A percentile compares a stretch with the other conserved stretches of the same genome.
These are phyloP conservation scores for Xiphias gladius DNA, from an alignment of 2,113 vertebrate species.

Conservation along the genomic window DNA sequence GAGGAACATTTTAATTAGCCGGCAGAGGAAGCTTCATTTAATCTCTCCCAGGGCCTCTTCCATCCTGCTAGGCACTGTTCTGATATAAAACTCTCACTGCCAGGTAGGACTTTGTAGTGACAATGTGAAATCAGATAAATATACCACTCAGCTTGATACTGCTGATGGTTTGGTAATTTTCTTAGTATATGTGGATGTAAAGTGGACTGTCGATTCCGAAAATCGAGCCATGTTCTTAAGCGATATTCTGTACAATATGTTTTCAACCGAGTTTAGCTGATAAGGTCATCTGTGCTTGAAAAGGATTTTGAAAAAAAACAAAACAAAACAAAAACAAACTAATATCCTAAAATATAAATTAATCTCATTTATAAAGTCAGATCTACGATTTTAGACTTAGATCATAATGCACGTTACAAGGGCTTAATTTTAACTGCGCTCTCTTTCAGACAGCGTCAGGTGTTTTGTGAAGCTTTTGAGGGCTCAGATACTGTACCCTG, in stretches of 20 bases:
- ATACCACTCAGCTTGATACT: conserved; percentile 47
- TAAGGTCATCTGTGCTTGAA: not conserved
- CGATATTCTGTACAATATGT: not conserved
- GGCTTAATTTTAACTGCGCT: too few species aligned
- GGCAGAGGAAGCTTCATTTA: conserved; percentile 76
- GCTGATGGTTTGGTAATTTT: conserved; percentile 38
- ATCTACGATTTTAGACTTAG: not conserved
- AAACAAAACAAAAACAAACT: not conserved
- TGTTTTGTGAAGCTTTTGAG: not conserved
- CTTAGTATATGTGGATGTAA: conserved; percentile 12
- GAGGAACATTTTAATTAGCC: conserved; percentile 78
- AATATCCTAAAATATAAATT: not conserved
- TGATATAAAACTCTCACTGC: conserved; percentile 53
- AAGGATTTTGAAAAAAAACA: not conserved
- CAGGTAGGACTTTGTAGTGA: conserved; percentile 45
- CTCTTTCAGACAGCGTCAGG: not conserved
- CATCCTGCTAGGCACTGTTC: conserved; percentile 63
- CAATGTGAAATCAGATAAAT: conserved; percentile 52
- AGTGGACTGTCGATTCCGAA: not conserved
- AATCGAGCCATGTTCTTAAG: not conserved
- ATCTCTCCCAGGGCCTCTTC: conserved; percentile 64
- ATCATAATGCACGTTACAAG: not conserved
- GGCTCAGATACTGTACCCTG: too few species aligned
- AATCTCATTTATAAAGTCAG: not conserved
- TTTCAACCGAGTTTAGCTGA: not conserved